phyloP scores from a whole-genome alignment of 2,113 vertebrate genomes.

The Ovis canadensis region DNA sequence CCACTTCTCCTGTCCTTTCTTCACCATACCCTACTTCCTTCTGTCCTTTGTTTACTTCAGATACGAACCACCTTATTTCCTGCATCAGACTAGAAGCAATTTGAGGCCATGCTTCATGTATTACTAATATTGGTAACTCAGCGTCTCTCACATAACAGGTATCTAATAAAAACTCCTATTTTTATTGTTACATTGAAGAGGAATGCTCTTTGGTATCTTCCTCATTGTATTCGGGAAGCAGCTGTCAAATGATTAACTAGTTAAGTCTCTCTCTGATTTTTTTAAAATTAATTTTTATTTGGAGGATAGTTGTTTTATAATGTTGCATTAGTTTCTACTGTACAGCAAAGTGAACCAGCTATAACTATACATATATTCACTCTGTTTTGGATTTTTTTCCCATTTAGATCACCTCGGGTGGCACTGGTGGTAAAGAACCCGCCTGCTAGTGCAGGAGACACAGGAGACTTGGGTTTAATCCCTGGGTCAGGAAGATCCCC shows the following conservation, averaged over 20 bases:
- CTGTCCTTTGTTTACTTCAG: background rate
- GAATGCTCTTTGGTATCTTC: background rate
- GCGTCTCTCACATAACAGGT: background rate
- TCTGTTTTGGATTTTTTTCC: background rate
- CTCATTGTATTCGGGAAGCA: background rate
- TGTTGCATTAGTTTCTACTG: background rate
- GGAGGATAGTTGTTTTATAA: background rate
- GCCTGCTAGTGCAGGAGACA: background rate
- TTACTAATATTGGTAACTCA: background rate
- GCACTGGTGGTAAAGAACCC: background rate
- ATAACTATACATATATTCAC: background rate
- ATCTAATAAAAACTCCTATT: background rate
- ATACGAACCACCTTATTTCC: background rate
- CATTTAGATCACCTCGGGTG: background rate
- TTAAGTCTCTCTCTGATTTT: background rate
- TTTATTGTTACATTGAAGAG: background rate
- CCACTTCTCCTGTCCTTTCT: background rate
- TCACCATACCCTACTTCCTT: background rate
- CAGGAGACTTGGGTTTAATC: background rate
- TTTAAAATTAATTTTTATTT: background rate
- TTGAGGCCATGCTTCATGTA: background rate
- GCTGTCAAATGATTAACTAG: background rate
- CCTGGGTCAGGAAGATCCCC: background rate
- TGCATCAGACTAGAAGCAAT: background rate
- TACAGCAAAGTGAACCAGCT: background rate